Evolutionary conservation across 2,888 invertebrate species (phyloP), one percentile per base, ranked within the genome.

Genomic region (Arctia plantaginis): DNA sequence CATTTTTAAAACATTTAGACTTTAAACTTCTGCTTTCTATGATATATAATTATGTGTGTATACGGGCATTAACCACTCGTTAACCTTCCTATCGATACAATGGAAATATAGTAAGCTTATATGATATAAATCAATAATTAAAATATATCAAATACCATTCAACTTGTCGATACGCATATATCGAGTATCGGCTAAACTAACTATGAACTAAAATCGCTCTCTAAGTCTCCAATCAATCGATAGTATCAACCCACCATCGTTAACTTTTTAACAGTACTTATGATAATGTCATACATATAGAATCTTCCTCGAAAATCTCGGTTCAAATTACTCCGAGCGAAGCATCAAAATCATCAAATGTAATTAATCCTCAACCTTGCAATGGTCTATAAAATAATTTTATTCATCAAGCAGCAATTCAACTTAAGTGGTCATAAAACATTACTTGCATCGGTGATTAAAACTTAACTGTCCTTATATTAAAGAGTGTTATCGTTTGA

Each of bases 401-500:
- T 65, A 13, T 39, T 30, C 44, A 59, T 35, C 30, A 71, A 69
- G 55, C 44, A 8, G 41, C 44, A 47, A 39, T 81, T 35, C 73
- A 74, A 72, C 39, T 72, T 70, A 73, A 79, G 74, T 69, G 59
- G 51, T 67, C 73, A 69, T 79, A 74, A 79, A 80, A 44, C 35
- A n/a, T 66, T 74, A 69, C 65, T 75, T 74, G 75, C 62, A 69
- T 41, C 59, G 66, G 74, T 71, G 51, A 64, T 84, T 76, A 84
- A 71, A 81, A 77, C 78, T 75, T 73, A 73, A 82, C 67, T 51
- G 76, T 79, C 80, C 71, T 80, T 86, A 78, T 79, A 78, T 77
- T 77, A 73, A 82, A 79, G 82, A 85, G 80, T 82, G 87, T 85
- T 88, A 88, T 87, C 75, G 76, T 88, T 87, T 85, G 83, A 85